These are phyloP conservation scores for Leptinotarsa peninsularis DNA, from an alignment of 2,888 invertebrate species.

Conservation along the genomic window DNA sequence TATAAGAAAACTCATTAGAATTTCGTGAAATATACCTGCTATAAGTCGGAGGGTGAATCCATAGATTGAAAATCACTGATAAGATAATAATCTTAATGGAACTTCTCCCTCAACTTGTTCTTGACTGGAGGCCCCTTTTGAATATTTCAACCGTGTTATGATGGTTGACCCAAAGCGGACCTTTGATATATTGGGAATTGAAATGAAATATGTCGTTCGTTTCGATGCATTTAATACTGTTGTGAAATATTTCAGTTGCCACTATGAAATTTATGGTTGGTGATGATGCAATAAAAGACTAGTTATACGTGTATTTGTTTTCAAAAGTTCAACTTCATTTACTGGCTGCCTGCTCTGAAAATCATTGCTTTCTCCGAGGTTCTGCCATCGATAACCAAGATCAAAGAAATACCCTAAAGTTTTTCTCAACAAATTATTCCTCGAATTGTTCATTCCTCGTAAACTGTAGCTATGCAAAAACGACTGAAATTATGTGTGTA, in stretches of 20 bases:
- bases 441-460: slow-evolving; percentile 8
- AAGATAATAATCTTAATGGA: slow-evolving; percentile 32
- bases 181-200: too few relatives aligned
- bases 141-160: too few relatives aligned
- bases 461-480: slow-evolving; percentile 6
- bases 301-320: too few relatives aligned
- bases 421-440: slow-evolving; percentile 9
- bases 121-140: background rate
- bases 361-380: background rate
- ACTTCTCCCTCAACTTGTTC: slow-evolving; percentile 4
- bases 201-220: too few relatives aligned
- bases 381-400: background rate
- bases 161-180: too few relatives aligned
- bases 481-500: slow-evolving; percentile 20
- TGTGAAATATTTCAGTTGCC: too few relatives aligned
- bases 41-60: background rate
- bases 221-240: too few relatives aligned
- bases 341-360: too few relatives aligned
- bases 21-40: slow-evolving; percentile 11
- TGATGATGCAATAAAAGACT: too few relatives aligned
- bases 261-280: too few relatives aligned
- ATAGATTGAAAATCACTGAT: slow-evolving; percentile 25
- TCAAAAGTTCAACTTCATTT: too few relatives aligned
- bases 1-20: background rate
- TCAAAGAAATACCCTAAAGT: slow-evolving; percentile 1